Base-by-base conservation (phyloP, 2,113 vertebrate genomes). In the Phaethon lepturus region DNA sequence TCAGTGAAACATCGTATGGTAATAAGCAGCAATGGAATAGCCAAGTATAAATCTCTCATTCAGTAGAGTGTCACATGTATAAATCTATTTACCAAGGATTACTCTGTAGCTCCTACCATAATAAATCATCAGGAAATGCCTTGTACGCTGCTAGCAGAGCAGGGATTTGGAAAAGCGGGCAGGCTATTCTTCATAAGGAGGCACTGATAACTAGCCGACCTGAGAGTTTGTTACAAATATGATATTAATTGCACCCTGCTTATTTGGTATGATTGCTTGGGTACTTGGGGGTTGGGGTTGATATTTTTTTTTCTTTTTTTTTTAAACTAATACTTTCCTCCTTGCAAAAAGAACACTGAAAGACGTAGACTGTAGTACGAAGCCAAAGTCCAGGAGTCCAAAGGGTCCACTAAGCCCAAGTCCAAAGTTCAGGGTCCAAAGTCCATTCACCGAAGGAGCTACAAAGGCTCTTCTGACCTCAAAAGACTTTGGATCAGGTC, bases 51-150 rank as follows among this genome's bases (percentile, higher is more conserved):
- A 94, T 96, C 97, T 95, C 90, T 80, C 76, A 96, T 96, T 96
- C 86, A 93, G 26, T 6, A 53, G 75, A 94, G 31, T 86, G 86
- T 91, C 76, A 91, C 91, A 75, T 38, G 22, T 52, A 93, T 93
- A 95, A 89, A 95, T 96, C 95, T 97, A 84, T 98, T 95, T 97
- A 97, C 76, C 67, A 74, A 88, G 83, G 87, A 93, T 93, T 94
- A 93, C 66, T 90, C 68, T 87, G 55, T 67, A 96, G 76, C 44
- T 90, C 45, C 83, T 76, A 73, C 77, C 81, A 35, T 47, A 84
- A 95, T 89, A 94, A 97, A 94, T 95, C 90, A 94, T 47, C 71
- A 76, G 81, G 79, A 93, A 86, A 90, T 44, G 64, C 67, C 87
- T 84, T 45, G 62, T 71, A 92, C 62, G 72, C 35, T 1, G 8